Evolutionary conservation across 2,113 vertebrate species (phyloP).

Genomic region (Laterallus jamaicensis): DNA sequence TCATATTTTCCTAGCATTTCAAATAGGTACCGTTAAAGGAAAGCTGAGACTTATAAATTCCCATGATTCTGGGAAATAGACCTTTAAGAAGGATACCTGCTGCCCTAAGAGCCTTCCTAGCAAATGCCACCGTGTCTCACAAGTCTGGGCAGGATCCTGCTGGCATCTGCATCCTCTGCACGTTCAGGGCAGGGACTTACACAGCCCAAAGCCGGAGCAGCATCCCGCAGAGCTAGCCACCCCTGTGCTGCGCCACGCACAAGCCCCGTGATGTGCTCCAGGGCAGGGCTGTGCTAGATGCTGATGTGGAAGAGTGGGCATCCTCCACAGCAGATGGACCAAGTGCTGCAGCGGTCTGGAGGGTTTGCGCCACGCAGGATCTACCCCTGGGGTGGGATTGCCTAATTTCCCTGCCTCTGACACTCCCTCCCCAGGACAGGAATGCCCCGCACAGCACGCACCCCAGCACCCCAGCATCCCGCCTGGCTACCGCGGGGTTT

Average conservation of each 20-base stretch:
- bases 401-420: neutral
- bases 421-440: neutral
- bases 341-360: rapidly evolving
- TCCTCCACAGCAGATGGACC: neutral
- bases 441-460: rapidly evolving
- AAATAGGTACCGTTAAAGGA: neutral
- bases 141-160: neutral
- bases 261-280: rapidly evolving
- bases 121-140: rapidly evolving
- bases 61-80: neutral
- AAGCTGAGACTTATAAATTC: neutral
- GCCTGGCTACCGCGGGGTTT: rapidly evolving
- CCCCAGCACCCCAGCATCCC: neutral
- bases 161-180: neutral
- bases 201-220: neutral
- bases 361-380: neutral
- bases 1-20: neutral
- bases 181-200: neutral
- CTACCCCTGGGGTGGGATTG: neutral
- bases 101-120: neutral
- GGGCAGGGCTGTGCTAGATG: neutral
- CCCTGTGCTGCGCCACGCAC: neutral
- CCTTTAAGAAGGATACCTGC: neutral
- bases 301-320: neutral
- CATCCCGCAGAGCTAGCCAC: neutral